Base-by-base conservation (phyloP, 2,797 vertebrate species). In the Pteronotus mesoamericanus region DNA sequence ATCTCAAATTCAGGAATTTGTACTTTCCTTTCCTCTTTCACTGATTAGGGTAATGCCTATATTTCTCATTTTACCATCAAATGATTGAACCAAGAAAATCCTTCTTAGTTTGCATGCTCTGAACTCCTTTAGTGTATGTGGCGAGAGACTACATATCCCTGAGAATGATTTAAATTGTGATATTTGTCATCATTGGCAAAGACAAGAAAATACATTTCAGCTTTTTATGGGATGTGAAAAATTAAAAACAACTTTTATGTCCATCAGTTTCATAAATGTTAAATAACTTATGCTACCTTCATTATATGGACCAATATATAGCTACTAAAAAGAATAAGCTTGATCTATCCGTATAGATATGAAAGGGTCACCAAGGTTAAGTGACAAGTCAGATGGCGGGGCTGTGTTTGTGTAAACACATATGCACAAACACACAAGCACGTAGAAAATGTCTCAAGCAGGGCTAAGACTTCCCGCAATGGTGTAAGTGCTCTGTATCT, bases 11-110 rank as follows among this genome's bases (percentile, higher is more conserved):
- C 7, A 79, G 34, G 14, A 82, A 42, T 37, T 75, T 51, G 44
- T 42, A 19, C 69, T 88, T 93, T 69, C 59, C 51, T 91, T 83
- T 83, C n/a, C 16, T 93, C 42, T 89, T 87, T 93, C 55, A 53
- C 53, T 61, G 44, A 72, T 21, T 55, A 79, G 53, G 72, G 24
- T 19, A 75, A 32, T 59, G 4, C 68, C 39, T 75, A 2, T 82
- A 66, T 16, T 89, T 85, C 48, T 89, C 69, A 68, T 48, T 61
- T 79, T 59, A 39, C 22, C 57, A 37, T 88, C 64, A 61, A 59
- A 66, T 69, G 71, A 90, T 44, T 66, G 26, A 46, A 16, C 39
- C 68, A 53, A 85, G 37, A 22, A 66, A 22, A 19, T 19, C 64
- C 84, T 59, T 32, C 16, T 92, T 66, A 64, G 10, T 77, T 59